Conservation (phyloP, 1,140 invertebrate genomes). For the Chironomus striatipennis region DNA sequence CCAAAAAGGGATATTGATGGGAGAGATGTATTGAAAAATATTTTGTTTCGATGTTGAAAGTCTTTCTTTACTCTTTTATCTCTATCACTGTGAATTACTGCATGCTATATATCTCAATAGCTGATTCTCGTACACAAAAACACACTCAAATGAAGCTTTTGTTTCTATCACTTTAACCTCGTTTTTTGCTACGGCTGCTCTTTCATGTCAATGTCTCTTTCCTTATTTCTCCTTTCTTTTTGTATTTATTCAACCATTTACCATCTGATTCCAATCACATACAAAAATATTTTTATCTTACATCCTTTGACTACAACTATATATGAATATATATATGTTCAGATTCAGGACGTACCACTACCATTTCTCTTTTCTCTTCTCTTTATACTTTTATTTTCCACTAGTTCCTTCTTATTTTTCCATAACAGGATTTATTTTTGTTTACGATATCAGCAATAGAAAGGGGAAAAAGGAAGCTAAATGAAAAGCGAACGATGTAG, state of each 20-base stretch:
- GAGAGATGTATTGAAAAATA: neutral
- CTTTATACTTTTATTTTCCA: neutral
- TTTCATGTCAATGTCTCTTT: neutral
- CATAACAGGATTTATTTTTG: conserved; percentile 3
- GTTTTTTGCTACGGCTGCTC: neutral
- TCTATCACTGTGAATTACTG: neutral
- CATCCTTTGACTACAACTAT: neutral
- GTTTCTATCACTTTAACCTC: too few relatives aligned
- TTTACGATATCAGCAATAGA: neutral
- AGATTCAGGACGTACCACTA: neutral
- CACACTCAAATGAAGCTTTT: neutral
- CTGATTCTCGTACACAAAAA: neutral
- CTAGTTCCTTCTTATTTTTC: neutral
- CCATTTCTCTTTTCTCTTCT: neutral
- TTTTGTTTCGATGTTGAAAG: neutral
- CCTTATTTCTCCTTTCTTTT: neutral
- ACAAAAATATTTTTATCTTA: neutral
- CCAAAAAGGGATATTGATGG: neutral
- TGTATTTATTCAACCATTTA: neutral
- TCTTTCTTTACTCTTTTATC: neutral
- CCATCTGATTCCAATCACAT: conserved; percentile 12
- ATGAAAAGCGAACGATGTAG: neutral
- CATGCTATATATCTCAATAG: neutral
- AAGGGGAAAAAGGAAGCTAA: neutral
- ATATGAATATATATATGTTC: neutral